These are phyloP conservation scores for Tinamus major DNA, from an alignment of 2,797 vertebrate genomes.

Conservation along the genomic window DNA sequence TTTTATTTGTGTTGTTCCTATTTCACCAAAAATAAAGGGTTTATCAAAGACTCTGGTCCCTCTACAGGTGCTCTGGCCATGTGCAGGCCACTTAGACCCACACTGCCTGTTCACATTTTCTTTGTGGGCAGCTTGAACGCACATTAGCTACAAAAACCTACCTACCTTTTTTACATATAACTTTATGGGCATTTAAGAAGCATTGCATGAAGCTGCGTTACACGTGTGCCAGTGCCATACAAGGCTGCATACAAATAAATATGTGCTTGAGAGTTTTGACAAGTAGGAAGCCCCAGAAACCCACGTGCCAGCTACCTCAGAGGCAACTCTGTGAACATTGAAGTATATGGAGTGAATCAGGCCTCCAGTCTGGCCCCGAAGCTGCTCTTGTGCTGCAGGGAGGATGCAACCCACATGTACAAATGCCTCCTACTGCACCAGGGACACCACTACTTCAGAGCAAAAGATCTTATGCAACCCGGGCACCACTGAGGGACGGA, in stretches of 20 bases:
- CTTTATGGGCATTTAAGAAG: neutral
- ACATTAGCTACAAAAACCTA: neutral
- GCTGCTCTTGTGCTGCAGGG: neutral
- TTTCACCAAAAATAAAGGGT: neutral
- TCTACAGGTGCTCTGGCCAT: neutral
- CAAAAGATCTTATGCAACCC: neutral
- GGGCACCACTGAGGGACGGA: neutral
- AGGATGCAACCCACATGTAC: neutral
- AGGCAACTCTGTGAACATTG: neutral
- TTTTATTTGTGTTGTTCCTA: slow-evolving; percentile 20
- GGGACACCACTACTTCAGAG: neutral
- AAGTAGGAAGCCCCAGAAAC: neutral
- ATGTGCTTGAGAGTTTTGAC: rapidly evolving
- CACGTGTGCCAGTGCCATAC: neutral
- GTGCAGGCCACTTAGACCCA: neutral
- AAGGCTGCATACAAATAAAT: neutral
- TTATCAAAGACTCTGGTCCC: neutral
- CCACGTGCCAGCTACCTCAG: neutral
- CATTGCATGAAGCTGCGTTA: neutral
- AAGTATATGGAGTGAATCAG: neutral
- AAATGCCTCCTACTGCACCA: neutral
- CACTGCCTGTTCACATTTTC: neutral
- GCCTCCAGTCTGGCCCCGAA: neutral
- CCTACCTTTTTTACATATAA: neutral
- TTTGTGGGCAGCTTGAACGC: neutral